These are phyloP conservation scores for Ptychoptera contaminata DNA, from an alignment of 2,888 invertebrate genomes.

Conservation along the genomic window DNA sequence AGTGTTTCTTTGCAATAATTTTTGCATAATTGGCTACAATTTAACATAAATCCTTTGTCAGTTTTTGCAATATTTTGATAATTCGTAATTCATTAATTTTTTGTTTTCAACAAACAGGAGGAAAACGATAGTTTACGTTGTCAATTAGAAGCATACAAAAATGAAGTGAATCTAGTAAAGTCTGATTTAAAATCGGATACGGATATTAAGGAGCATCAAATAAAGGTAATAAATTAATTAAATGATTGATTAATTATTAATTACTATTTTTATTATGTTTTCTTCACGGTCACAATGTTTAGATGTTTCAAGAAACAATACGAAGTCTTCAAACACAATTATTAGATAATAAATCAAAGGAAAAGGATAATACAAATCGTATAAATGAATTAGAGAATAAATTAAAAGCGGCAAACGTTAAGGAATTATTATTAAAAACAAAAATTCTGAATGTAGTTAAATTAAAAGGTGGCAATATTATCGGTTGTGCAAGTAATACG, in stretches of 20 bases:
- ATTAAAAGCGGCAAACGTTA: constrained; percentile 28
- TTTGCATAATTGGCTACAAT: too few relatives aligned
- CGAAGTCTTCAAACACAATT: constrained; percentile 30
- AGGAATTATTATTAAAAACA: constrained; percentile 28
- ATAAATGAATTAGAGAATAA: constrained; percentile 26
- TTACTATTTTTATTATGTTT: not conserved
- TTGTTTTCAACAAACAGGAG: constrained; percentile 34
- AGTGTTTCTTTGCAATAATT: too few relatives aligned
- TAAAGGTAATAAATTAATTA: constrained; percentile 31
- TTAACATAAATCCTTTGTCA: too few relatives aligned
- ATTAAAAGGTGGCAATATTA: too few relatives aligned
- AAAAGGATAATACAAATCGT: constrained; percentile 23
- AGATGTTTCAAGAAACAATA: constrained; percentile 30
- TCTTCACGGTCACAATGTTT: not conserved
- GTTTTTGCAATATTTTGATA: not conserved
- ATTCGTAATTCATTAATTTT: not conserved
- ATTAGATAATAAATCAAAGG: constrained; percentile 26
- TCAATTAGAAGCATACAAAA: constrained; percentile 85
- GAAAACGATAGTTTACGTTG: constrained; percentile 84
- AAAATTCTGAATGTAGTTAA: constrained; percentile 19
- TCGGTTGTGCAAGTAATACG: not conserved
- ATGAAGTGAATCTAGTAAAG: constrained; percentile 79
- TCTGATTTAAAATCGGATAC: constrained; percentile 62
- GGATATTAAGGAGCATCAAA: constrained; percentile 73
- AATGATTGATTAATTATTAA: not conserved